Conservation (phyloP, 2,888 invertebrate species). For the Drosophila testacea region DNA sequence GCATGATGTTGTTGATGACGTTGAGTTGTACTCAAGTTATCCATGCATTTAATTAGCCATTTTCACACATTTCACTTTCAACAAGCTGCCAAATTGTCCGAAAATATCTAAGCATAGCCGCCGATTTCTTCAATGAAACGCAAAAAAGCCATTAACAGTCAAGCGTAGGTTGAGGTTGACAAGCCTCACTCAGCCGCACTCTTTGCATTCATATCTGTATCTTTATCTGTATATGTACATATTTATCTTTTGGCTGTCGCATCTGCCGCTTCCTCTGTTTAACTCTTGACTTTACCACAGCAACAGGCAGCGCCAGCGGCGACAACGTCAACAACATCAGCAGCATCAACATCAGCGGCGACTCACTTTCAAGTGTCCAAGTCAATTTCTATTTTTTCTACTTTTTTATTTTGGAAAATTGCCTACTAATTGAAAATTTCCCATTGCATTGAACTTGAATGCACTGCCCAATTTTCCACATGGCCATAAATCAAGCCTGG, state of each 20-base stretch:
- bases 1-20: constrained; percentile 10
- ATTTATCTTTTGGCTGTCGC: constrained; percentile 42
- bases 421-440: constrained; percentile 69
- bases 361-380: constrained; percentile 69
- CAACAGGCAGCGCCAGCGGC: constrained; percentile 16
- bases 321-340: constrained; percentile 11
- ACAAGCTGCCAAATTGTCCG: constrained; percentile 77
- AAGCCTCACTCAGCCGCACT: constrained; percentile 40
- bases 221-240: constrained; percentile 21
- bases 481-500: constrained; percentile 47
- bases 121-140: constrained; percentile 73
- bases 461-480: constrained; percentile 39
- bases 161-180: constrained; percentile 71
- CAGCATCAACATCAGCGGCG: constrained; percentile 42
- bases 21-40: constrained; percentile 38
- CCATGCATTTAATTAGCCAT: constrained; percentile 77
- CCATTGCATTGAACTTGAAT: constrained; percentile 74
- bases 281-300: constrained; percentile 20
- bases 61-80: constrained; percentile 81
- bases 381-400: constrained; percentile 57
- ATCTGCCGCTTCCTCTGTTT: constrained; percentile 58
- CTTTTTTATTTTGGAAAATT: constrained; percentile 25
- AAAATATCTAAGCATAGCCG: constrained; percentile 32
- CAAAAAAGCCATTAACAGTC: constrained; percentile 76
- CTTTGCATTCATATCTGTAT: constrained; percentile 32